Evolutionary conservation across 2,888 invertebrate genomes (phyloP).

Genomic region (Leptinotarsa tumamoca): DNA sequence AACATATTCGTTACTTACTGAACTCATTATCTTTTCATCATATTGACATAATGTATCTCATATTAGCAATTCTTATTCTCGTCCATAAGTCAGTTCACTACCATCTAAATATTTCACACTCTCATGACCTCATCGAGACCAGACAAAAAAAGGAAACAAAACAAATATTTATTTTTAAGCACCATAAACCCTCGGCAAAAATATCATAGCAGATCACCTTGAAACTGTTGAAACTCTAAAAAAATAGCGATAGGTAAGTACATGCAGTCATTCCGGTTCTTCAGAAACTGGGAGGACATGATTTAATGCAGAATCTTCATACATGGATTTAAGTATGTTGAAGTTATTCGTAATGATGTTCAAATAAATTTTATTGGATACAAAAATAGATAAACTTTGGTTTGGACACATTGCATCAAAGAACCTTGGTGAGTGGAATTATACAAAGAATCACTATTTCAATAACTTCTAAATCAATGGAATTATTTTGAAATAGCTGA

Average conservation of each 20-base stretch:
- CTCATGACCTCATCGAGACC: background rate
- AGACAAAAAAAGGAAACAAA: background rate
- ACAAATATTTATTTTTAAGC: background rate
- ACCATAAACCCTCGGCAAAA: background rate
- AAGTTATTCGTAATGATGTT: background rate
- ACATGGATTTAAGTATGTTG: background rate
- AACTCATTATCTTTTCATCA: too few relatives aligned
- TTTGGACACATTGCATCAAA: too few relatives aligned
- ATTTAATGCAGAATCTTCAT: background rate
- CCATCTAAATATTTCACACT: background rate
- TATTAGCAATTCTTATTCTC: too few relatives aligned
- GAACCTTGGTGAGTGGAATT: too few relatives aligned
- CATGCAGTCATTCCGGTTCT: background rate
- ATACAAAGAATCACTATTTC: too few relatives aligned
- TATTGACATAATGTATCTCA: too few relatives aligned
- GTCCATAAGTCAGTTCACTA: too few relatives aligned
- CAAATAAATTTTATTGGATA: background rate
- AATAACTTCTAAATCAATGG: too few relatives aligned
- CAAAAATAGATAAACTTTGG: too few relatives aligned
- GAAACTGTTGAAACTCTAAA: background rate
- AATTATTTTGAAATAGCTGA: too few relatives aligned
- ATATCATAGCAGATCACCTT: constrained; percentile 17
- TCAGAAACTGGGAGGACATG: background rate
- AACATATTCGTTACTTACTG: too few relatives aligned
- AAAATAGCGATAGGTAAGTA: constrained; percentile 1